Percentiles rank a stretch among this genome's conserved stretches.
Evolutionary conservation across 2,797 vertebrate genomes (phyloP).

Genomic region (Cossypha dichroa): DNA sequence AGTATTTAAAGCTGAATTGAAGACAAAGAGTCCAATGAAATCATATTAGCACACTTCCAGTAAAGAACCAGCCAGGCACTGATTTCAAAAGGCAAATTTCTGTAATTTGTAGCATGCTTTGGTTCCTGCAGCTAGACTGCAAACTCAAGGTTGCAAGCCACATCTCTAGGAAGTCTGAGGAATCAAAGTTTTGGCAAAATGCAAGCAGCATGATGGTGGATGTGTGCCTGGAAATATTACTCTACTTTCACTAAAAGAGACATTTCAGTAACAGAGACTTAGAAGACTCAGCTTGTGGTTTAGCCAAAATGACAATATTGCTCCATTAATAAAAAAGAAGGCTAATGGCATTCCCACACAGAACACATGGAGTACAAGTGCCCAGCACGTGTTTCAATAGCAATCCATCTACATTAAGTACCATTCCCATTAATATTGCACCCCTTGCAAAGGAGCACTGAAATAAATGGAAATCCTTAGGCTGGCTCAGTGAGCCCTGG

Average conservation of each 20-base stretch:
- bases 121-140: background rate
- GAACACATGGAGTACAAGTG: background rate
- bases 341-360: background rate
- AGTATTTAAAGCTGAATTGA: background rate
- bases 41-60: background rate
- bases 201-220: background rate
- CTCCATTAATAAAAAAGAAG: background rate
- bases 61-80: background rate
- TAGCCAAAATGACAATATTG: background rate
- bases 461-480: constrained; percentile 1
- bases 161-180: background rate
- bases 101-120: background rate
- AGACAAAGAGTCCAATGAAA: background rate
- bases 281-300: background rate
- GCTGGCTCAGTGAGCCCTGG: background rate
- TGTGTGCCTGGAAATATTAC: background rate
- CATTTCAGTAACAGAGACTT: background rate
- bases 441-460: rapidly evolving
- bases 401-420: constrained; percentile 7
- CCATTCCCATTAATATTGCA: background rate
- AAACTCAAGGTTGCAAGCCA: background rate
- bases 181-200: background rate
- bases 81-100: background rate
- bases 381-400: background rate
- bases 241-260: background rate